A percentile compares a stretch with the other conserved stretches of the same genome.
Evolutionary conservation across 2,797 vertebrate genomes (phyloP).

Genomic region (Esox lucius): DNA sequence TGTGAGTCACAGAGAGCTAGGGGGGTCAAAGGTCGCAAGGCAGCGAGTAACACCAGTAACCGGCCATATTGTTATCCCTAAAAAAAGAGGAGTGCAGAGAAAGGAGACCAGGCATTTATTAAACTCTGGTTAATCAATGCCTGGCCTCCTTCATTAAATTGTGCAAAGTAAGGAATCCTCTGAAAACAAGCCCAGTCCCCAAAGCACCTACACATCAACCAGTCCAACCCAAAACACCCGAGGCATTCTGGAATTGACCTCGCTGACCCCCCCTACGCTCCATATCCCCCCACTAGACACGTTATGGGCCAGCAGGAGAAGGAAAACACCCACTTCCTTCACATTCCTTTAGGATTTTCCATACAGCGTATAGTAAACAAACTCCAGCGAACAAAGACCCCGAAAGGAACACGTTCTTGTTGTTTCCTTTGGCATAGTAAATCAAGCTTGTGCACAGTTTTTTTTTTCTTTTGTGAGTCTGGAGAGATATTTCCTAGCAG

Average conservation of each 20-base stretch:
- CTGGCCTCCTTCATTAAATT: slow-evolving; percentile 16
- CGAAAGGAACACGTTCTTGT: slow-evolving; percentile 54
- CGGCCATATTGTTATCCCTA: neutral
- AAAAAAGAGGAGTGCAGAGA: neutral
- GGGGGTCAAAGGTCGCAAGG: slow-evolving; percentile 34
- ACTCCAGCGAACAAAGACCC: slow-evolving; percentile 60
- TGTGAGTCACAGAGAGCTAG: slow-evolving; percentile 31
- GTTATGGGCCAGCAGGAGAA: slow-evolving; percentile 61
- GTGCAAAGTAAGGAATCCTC: slow-evolving; percentile 38
- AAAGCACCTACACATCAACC: slow-evolving; percentile 32
- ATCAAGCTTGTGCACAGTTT: slow-evolving; percentile 55
- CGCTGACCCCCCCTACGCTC: slow-evolving; percentile 30
- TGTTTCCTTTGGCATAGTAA: slow-evolving; percentile 72
- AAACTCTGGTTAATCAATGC: slow-evolving; percentile 18
- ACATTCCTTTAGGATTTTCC: slow-evolving; percentile 77
- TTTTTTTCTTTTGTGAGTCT: slow-evolving; percentile 44
- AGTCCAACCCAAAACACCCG: slow-evolving; percentile 54
- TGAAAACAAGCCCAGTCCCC: slow-evolving; percentile 40
- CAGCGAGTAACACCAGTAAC: neutral
- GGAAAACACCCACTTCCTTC: slow-evolving; percentile 75
- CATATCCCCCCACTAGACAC: slow-evolving; percentile 54
- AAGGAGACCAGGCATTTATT: slow-evolving; percentile 10
- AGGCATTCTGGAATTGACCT: slow-evolving; percentile 54
- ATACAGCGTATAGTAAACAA: slow-evolving; percentile 76
- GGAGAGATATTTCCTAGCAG: slow-evolving; percentile 57